Evolutionary conservation across 2,113 vertebrate genomes (phyloP), one percentile per base, ranked within the genome.

Genomic region (Neodon shergylaensis): DNA sequence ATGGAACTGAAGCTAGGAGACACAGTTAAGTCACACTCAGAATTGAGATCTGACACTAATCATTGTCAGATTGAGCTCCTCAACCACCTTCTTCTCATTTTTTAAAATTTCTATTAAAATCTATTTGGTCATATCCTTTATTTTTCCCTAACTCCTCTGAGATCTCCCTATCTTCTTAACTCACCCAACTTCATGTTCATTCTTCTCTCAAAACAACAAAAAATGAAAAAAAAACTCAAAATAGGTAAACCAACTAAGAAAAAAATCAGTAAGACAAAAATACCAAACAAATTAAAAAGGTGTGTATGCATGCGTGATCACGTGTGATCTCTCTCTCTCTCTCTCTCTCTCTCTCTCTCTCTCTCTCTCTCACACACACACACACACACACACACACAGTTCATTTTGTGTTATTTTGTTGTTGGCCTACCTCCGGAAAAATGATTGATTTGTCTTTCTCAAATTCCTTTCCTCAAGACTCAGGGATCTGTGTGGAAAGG

Each of bases 261-360:
- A 22, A 77, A 81, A 39, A 82, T 42, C 22, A 39, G 8, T 58
- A 82, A 82, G 58, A 58, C 58, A 82, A 82, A 70, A 61, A 82
- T 24, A 81, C 21, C 79, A 82, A 61, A 74, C 58, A 58, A 58
- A 58, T 58, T 26, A 42, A 73, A 39, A 24, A 42, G 10, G 21
- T 0, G 1, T n/a, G 68, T 7, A 7, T 72, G 36, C n/a, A 3
- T 7, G 3, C 7, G n/a, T 8, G 9, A 26, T 58, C 0, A 58
- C 5, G 0, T 42, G 11, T 31, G 44, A 49, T 22, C n/a, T n/a
- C n/a, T n/a, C n/a, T n/a, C n/a, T n/a, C n/a, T n/a, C n/a, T n/a
- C n/a, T n/a, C n/a, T n/a, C n/a, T n/a, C n/a, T n/a, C n/a, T n/a
- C n/a, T n/a, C n/a, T n/a, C n/a, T n/a, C n/a, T n/a, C n/a, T n/a